A percentile compares a stretch with the other conserved stretches of the same genome.
phyloP scores from a whole-genome alignment of 2,113 vertebrate species.

The Capreolus pygargus region DNA sequence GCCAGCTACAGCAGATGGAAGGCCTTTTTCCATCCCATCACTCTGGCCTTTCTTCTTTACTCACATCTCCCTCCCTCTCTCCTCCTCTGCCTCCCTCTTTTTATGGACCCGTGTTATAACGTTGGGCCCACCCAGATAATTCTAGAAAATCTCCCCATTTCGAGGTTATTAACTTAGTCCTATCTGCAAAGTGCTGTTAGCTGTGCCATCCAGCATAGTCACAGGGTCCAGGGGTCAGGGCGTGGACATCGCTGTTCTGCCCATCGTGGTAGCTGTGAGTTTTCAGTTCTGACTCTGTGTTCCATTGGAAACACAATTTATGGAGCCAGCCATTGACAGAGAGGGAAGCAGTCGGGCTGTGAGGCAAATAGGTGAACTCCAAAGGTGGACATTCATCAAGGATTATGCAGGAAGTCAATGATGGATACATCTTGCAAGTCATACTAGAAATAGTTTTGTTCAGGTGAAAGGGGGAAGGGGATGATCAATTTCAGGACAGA shows the following conservation, averaged over 20 bases:
- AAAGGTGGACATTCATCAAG: background rate
- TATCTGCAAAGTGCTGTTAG: background rate
- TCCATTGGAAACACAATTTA: background rate
- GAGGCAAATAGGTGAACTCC: background rate
- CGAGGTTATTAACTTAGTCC: background rate
- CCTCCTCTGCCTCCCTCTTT: background rate
- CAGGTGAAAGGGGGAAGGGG: background rate
- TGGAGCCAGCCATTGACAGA: background rate
- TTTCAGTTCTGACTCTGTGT: background rate
- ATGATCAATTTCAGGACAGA: background rate
- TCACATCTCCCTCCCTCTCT: too few species aligned
- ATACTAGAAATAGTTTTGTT: background rate
- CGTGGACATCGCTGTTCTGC: background rate
- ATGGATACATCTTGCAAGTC: background rate
- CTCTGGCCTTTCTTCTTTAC: background rate
- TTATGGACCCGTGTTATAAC: background rate
- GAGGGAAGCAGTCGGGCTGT: background rate
- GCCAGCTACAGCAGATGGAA: background rate
- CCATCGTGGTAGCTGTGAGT: background rate
- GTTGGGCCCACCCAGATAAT: background rate
- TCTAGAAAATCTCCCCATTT: background rate
- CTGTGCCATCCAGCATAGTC: background rate
- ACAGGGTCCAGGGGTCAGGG: background rate
- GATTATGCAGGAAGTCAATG: background rate
- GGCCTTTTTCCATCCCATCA: background rate